phyloP scores from a whole-genome alignment of 2,797 vertebrate genomes.

The Xenentodon cancila region DNA sequence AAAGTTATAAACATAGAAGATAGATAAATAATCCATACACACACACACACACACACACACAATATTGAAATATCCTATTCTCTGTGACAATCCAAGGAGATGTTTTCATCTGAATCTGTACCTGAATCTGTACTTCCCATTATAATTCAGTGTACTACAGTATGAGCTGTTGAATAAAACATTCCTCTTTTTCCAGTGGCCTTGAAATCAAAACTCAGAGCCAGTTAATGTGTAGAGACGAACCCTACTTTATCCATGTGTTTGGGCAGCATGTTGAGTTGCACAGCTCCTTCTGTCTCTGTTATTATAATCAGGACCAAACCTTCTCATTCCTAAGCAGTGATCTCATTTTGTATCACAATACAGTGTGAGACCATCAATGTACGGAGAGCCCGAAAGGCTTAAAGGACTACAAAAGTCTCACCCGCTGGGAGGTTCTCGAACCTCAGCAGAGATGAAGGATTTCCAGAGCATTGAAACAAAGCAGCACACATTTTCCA shows the following conservation, averaged over 20 bases:
- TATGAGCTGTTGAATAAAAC: too few relatives aligned
- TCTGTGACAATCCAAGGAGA: too few relatives aligned
- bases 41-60: too few relatives aligned
- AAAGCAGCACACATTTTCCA: constrained; percentile 32
- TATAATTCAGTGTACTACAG: too few relatives aligned
- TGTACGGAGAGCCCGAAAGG: constrained; percentile 23
- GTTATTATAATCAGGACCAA: constrained; percentile 48
- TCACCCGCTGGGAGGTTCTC: constrained; percentile 22
- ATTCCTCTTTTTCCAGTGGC: too few relatives aligned
- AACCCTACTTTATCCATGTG: constrained; percentile 8
- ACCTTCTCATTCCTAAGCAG: constrained; percentile 44
- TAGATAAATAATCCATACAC: too few relatives aligned
- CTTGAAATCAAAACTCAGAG: constrained; percentile 9
- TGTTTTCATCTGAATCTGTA: too few relatives aligned
- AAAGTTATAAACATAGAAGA: too few relatives aligned
- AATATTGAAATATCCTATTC: too few relatives aligned
- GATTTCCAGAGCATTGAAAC: constrained; percentile 41
- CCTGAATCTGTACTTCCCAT: too few relatives aligned
- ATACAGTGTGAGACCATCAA: constrained; percentile 15
- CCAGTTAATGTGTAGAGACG: constrained; percentile 21
- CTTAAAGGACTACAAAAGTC: constrained; percentile 37
- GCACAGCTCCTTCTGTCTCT: constrained; percentile 17
- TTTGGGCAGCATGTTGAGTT: constrained; percentile 16
- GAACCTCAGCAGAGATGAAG: constrained; percentile 23
- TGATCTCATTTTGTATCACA: constrained; percentile 54